Percentiles rank a stretch among this genome's conserved stretches.
Conservation (phyloP, 2,113 vertebrate genomes). For the Lampris megalopsis region DNA sequence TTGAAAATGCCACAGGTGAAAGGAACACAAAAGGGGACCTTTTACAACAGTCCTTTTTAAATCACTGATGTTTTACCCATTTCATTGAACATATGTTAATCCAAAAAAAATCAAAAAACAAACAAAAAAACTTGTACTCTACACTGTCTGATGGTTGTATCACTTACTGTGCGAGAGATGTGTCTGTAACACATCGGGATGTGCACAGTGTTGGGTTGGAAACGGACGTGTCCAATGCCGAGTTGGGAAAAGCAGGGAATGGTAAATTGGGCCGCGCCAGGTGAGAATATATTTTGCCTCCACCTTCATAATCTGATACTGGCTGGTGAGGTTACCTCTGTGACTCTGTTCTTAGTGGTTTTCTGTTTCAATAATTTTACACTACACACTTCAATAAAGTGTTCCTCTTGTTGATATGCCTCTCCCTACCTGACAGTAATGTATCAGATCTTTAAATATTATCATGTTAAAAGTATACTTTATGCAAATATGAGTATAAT, state of each 20-base stretch:
- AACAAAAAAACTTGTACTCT: too few species aligned
- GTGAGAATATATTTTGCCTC: neutral
- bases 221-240: too few species aligned
- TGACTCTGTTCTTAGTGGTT: constrained; percentile 82
- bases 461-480: constrained; percentile 97
- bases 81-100: too few species aligned
- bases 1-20: too few species aligned
- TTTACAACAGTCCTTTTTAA: too few species aligned
- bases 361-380: constrained; percentile 90
- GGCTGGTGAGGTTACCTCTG: constrained; percentile 39
- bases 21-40: too few species aligned
- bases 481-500: constrained; percentile 97
- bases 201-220: neutral
- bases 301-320: neutral
- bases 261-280: too few species aligned
- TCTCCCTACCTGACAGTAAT: constrained; percentile 83
- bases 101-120: too few species aligned
- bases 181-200: too few species aligned
- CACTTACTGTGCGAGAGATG: neutral
- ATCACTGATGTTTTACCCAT: too few species aligned
- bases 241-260: too few species aligned
- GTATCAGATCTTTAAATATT: constrained; percentile 97
- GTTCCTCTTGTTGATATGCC: constrained; percentile 89
- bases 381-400: constrained; percentile 85
- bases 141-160: too few species aligned